Conservation (phyloP, 2,797 vertebrate species). For the Lepus townsendii region DNA sequence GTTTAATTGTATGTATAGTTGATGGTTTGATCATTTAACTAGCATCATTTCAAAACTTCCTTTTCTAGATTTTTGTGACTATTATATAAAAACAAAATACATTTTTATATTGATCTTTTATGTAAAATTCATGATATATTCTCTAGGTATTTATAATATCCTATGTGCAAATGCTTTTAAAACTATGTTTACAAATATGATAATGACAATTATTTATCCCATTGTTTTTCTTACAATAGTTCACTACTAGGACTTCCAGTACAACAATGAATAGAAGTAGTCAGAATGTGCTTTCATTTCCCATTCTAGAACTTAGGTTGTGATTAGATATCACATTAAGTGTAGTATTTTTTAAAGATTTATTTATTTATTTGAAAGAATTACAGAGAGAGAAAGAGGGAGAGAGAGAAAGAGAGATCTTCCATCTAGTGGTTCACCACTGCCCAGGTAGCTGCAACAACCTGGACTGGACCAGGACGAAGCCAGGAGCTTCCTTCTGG, state of each 20-base stretch:
- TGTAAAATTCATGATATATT: background rate
- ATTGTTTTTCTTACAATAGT: background rate
- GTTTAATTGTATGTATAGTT: background rate
- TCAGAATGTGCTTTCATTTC: background rate
- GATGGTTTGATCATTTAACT: background rate
- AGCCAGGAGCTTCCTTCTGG: too few species aligned
- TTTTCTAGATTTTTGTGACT: background rate
- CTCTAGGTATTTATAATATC: background rate
- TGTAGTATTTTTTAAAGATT: background rate
- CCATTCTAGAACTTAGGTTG: background rate
- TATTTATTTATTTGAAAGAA: background rate
- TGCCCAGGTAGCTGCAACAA: too few species aligned
- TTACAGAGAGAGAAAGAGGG: too few species aligned
- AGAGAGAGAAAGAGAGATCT: too few species aligned
- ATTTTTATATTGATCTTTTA: background rate
- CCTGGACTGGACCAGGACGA: too few species aligned
- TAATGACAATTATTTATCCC: background rate
- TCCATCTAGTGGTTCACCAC: too few species aligned
- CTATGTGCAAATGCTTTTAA: background rate
- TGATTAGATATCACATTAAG: background rate
- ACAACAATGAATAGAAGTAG: background rate
- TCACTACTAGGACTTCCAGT: background rate
- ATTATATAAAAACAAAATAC: background rate
- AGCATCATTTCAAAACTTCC: background rate
- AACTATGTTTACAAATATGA: background rate